Evolutionary conservation across 2,797 vertebrate species (phyloP), one percentile per base, ranked within the genome.

Genomic region (Notamacropus eugenii): DNA sequence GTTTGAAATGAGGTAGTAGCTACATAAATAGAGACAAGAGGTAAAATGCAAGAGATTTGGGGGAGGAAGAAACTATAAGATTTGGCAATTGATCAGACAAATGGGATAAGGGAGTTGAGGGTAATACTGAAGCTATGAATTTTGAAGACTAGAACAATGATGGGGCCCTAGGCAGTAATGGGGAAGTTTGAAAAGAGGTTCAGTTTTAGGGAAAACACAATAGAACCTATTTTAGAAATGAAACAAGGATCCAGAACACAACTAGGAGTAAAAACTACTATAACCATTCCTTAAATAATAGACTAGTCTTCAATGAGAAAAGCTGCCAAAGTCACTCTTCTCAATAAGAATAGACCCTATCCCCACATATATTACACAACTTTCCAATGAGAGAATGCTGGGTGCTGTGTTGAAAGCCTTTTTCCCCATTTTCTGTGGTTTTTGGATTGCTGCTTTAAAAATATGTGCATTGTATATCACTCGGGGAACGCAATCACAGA

Each of bases 361-460:
- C 10, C 59, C 54, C 40, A 92, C 56, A 57, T 55, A 92, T 62
- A 54, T 31, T 92, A 13, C 22, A 31, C 40, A 54, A 22, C 22
- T 93, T 95, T 90, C 92, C 59, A 93, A 24, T 67, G 16, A 0
- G 62, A 91, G 2, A 14, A 0, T 90, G 90, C 94, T 87, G 10
- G 13, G 56, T 58, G 22, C 50, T 40, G 4, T 57, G 34, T 34
- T 87, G 31, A 90, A 97, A 90, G 8, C 82, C 96, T 95, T 97
- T 93, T 91, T 3, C 54, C 94, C 52, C 54, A 96, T 96, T 97
- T 97, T 90, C 96, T 93, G 90, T 28, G 55, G 91, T 90, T 94
- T 14, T 90, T 93, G 90, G 55, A 91, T 90, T 0, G 0, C 27
- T 92, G 87, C 93, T 91, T 19, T 96, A 93, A 96, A 96, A 56